Base-by-base conservation (phyloP, 2,797 vertebrate genomes). In the Benthosema pterotum region DNA sequence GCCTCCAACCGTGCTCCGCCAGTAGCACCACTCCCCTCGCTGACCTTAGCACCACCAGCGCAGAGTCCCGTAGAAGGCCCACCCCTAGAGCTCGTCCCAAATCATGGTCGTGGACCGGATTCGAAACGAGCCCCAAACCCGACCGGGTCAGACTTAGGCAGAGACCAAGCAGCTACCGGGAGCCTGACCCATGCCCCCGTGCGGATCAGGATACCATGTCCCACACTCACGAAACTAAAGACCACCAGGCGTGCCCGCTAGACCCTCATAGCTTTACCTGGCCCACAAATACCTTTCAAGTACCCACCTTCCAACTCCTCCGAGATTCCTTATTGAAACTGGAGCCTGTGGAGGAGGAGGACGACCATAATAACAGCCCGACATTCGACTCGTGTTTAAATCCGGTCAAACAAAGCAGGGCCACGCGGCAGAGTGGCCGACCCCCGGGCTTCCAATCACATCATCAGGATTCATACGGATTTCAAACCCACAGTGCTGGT, bases 261-360 rank as follows among this genome's bases (percentile, higher is more conserved):
- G 54, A 57, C 19, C 49, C 79, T n/a, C 42, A 63, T 12, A 42
- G 1, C 11, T 47, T 50, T 55, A 51, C 68, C 51, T 42, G 64
- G 12, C 16, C 64, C 13, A 38, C 11, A 3, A 11, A 51, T 18
- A 51, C 19, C 53, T 56, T 67, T n/a, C 60, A 42, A 9, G 22
- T 25, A 25, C 22, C 22, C 5, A 25, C 22, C 22, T 25, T 25
- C 22, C 43, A 72, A 47, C 52, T 55, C 46, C 18, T 51, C 4
- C 60, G 14, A 13, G 65, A 69, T 14, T 67, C 78, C n/a, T 55
- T 57, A 11, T 45, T 61, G 46, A 75, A 45, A 58, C 65, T 82
- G 59, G 71, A 82, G 11, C 74, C 78, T 47, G 72, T 78, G 15
- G 56, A 67, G 9, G 78, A 84, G 48, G 83, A 79, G 68, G 61